phyloP scores from a whole-genome alignment of 2,888 invertebrate genomes.

The Zelleria hepariella region DNA sequence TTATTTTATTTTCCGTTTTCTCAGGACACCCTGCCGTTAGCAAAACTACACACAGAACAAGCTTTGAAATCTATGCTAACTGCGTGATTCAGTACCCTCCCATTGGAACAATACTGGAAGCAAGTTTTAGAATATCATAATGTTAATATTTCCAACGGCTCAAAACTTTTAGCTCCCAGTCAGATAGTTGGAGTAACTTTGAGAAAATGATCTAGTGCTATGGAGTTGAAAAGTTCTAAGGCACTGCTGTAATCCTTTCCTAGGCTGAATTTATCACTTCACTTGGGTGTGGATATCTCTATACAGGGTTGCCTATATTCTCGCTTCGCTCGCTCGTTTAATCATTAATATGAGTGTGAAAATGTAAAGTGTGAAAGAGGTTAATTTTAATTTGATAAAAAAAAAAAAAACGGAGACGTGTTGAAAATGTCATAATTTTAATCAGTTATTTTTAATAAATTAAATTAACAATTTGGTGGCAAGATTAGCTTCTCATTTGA shows the following conservation, averaged over 20 bases:
- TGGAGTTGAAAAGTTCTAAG: neutral
- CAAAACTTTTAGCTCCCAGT: neutral
- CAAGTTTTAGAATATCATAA: no score
- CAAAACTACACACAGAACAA: no score
- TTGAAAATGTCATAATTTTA: neutral
- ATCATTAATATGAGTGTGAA: no score
- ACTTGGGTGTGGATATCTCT: neutral
- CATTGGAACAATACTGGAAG: no score
- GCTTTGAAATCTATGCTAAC: no score
- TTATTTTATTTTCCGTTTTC: no score
- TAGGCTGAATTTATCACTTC: neutral
- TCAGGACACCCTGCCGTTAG: no score
- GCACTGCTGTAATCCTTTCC: neutral
- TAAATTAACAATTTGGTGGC: neutral
- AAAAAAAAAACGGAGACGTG: neutral
- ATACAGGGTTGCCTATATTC: no score
- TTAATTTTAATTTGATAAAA: no score
- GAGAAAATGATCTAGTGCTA: neutral
- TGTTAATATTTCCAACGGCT: neutral
- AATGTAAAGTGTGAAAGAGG: no score
- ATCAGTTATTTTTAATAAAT: neutral
- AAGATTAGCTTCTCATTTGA: neutral
- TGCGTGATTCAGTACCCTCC: no score
- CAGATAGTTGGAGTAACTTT: neutral
- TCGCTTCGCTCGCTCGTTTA: no score